Evolutionary conservation across 2,113 vertebrate species (phyloP).

Genomic region (Gallinago undulata): DNA sequence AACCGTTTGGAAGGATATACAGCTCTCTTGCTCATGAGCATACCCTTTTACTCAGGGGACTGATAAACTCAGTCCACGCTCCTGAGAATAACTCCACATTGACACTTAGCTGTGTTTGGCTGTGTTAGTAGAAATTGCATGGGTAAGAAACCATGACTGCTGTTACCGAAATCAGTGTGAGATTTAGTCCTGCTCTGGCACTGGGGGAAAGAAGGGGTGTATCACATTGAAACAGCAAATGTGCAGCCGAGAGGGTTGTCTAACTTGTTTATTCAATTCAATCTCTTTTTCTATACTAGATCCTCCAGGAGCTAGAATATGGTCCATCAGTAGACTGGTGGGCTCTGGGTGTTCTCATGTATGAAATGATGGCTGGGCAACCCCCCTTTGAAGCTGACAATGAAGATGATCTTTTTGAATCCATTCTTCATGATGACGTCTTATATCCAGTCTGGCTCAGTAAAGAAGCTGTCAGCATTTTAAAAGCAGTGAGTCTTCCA

Average conservation of each 20-base stretch:
- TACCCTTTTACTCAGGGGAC: constrained; percentile 34
- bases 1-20: constrained; percentile 39
- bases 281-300: constrained; percentile 72
- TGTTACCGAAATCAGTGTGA: not conserved
- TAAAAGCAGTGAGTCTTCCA: constrained; percentile 86
- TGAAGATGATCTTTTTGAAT: constrained; percentile 97
- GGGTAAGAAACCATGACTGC: not conserved
- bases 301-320: constrained; percentile 96
- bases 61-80: constrained; percentile 26
- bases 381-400: constrained; percentile 98
- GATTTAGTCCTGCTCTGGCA: not conserved
- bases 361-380: constrained; percentile 99
- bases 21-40: not conserved
- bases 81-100: not conserved
- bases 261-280: not conserved
- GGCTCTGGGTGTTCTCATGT: constrained; percentile 98
- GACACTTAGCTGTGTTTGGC: constrained; percentile 15
- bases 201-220: not conserved
- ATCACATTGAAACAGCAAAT: not conserved
- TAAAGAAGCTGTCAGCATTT: constrained; percentile 97
- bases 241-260: not conserved
- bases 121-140: not conserved
- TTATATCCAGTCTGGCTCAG: constrained; percentile 98
- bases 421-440: constrained; percentile 97
- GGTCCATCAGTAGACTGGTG: constrained; percentile 98